Percentiles rank a stretch among this genome's conserved stretches.
Conservation (phyloP, 2,888 invertebrate genomes). For the Pristionchus entomophagus region DNA sequence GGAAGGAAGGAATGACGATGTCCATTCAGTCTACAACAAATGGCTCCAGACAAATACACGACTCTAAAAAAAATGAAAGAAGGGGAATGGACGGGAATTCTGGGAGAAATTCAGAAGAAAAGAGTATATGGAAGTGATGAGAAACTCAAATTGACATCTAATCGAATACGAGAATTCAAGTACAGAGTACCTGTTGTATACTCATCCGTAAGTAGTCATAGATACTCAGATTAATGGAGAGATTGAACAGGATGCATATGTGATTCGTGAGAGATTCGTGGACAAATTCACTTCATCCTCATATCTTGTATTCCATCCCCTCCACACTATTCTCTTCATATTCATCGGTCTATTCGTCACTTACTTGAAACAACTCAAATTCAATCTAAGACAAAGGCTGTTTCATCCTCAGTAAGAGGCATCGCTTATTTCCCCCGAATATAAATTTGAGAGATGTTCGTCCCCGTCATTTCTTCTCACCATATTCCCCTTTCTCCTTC, state of each 20-base stretch:
- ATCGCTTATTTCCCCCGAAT: too few relatives aligned
- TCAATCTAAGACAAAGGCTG: background rate
- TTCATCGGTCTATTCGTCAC: background rate
- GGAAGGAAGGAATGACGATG: background rate
- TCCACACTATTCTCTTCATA: slow-evolving; percentile 17
- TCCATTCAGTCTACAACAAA: background rate
- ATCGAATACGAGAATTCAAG: slow-evolving; percentile 24
- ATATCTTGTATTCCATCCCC: slow-evolving; percentile 14
- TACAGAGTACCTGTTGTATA: slow-evolving; percentile 16
- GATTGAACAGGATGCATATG: background rate
- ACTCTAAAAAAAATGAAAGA: background rate
- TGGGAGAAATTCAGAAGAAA: background rate
- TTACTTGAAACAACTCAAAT: background rate
- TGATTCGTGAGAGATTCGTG: background rate
- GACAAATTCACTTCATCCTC: slow-evolving; percentile 5
- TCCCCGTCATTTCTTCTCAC: background rate
- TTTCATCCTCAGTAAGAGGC: background rate
- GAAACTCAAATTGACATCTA: slow-evolving; percentile 27
- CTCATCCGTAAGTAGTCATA: background rate
- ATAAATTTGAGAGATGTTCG: background rate
- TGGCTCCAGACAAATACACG: background rate
- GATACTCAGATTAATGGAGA: background rate
- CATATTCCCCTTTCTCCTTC: background rate
- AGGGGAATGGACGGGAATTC: background rate
- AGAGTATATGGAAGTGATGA: background rate